These are phyloP conservation scores for Diglossa cyanea DNA, from an alignment of 2,797 vertebrate genomes.

Conservation along the genomic window DNA sequence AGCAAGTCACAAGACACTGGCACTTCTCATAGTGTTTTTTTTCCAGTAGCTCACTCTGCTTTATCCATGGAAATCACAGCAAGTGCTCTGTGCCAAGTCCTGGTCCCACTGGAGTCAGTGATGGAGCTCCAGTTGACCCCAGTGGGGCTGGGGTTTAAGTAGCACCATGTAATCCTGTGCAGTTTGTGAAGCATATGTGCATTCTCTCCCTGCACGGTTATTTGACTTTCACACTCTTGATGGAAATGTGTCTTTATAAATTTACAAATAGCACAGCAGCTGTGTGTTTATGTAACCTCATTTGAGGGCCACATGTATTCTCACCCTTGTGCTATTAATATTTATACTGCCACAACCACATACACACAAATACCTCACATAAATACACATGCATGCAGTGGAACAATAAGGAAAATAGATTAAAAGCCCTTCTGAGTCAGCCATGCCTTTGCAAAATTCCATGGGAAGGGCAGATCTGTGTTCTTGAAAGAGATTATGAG, in stretches of 20 bases:
- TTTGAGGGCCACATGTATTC: slow-evolving; percentile 62
- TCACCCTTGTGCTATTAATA: slow-evolving; percentile 69
- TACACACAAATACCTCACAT: background rate
- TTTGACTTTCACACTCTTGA: slow-evolving; percentile 66
- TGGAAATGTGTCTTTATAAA: slow-evolving; percentile 61
- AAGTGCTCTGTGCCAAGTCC: background rate
- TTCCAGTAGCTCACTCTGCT: background rate
- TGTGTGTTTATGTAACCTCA: slow-evolving; percentile 73
- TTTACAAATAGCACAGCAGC: slow-evolving; percentile 68
- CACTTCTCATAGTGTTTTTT: background rate
- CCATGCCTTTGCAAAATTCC: background rate
- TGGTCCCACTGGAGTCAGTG: background rate
- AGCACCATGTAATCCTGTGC: slow-evolving; percentile 20
- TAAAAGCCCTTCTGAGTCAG: background rate
- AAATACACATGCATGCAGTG: background rate
- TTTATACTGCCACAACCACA: slow-evolving; percentile 60
- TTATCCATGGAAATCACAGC: slow-evolving; percentile 18
- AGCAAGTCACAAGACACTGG: background rate
- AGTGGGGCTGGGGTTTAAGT: background rate
- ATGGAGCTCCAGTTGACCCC: background rate
- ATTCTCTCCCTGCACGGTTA: slow-evolving; percentile 14
- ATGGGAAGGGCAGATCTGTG: background rate
- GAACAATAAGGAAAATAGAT: slow-evolving; percentile 6
- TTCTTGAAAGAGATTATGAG: background rate
- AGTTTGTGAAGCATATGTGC: slow-evolving; percentile 28